Evolutionary conservation across 2,888 invertebrate genomes (phyloP).

Genomic region (Drosophila limbata): DNA sequence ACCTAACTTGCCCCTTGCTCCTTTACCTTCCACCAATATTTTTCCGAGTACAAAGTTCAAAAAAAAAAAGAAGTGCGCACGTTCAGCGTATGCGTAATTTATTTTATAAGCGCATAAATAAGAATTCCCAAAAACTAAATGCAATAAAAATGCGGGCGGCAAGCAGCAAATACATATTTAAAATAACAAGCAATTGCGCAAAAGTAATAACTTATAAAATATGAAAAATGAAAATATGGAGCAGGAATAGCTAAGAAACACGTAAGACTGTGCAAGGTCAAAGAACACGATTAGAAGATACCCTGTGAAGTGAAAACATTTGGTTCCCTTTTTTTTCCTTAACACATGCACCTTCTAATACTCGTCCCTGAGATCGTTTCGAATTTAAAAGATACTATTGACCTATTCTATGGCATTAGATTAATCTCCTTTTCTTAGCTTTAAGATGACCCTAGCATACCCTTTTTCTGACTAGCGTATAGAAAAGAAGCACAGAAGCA

Average conservation of each 20-base stretch:
- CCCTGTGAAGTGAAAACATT: background rate
- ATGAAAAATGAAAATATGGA: slow-evolving; percentile 48
- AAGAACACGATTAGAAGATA: background rate
- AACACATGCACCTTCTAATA: background rate
- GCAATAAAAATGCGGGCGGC: slow-evolving; percentile 70
- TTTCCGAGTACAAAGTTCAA: slow-evolving; percentile 40
- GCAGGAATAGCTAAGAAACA: slow-evolving; percentile 15
- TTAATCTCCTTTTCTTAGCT: background rate
- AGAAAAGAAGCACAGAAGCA: slow-evolving; percentile 34
- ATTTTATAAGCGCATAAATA: slow-evolving; percentile 79
- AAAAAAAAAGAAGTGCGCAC: slow-evolving; percentile 40
- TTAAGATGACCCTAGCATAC: background rate
- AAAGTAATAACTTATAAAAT: slow-evolving; percentile 79
- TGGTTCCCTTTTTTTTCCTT: background rate
- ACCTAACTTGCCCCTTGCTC: background rate
- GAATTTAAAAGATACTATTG: background rate
- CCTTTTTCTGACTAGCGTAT: slow-evolving; percentile 4
- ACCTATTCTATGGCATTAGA: background rate
- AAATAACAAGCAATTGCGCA: slow-evolving; percentile 76
- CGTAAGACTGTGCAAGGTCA: background rate
- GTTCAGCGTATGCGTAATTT: slow-evolving; percentile 74
- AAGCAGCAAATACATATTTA: slow-evolving; percentile 67
- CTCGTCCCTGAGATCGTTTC: rapidly evolving
- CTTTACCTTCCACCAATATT: slow-evolving; percentile 13
- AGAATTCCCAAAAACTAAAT: slow-evolving; percentile 72